These are phyloP conservation scores for Lucinisca nassula DNA, from an alignment of 2,888 invertebrate species.

Conservation along the genomic window DNA sequence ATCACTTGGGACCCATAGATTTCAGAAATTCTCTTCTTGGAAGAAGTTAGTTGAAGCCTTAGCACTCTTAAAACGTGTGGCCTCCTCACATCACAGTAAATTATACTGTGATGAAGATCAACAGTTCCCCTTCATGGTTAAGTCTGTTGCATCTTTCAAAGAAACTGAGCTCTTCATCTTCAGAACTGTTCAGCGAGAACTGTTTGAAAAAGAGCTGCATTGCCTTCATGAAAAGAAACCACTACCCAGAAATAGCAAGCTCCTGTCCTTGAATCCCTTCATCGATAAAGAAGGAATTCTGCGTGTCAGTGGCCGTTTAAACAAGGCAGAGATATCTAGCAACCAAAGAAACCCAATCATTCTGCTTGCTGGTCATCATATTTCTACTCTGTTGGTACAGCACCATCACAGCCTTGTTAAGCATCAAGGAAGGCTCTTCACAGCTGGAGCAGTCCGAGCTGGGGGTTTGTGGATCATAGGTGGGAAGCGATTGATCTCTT, in stretches of 20 bases:
- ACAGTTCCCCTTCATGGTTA: no score
- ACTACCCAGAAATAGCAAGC: no score
- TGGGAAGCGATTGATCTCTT: background rate
- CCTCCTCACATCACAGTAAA: no score
- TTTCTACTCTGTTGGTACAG: background rate
- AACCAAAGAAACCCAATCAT: background rate
- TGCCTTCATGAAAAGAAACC: no score
- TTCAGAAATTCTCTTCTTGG: conserved; percentile 41
- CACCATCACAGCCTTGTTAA: background rate
- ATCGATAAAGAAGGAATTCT: background rate
- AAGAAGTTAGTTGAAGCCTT: conserved; percentile 14
- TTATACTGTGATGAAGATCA: no score
- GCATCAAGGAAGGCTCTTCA: background rate
- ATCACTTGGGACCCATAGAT: background rate
- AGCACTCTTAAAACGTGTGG: no score
- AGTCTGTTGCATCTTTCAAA: no score
- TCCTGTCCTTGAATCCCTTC: no score
- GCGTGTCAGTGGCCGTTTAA: background rate
- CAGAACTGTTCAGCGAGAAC: no score
- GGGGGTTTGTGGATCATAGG: background rate
- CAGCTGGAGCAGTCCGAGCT: background rate
- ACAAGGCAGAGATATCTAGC: background rate
- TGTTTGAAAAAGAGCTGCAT: no score
- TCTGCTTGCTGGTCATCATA: background rate
- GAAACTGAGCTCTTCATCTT: no score